Evolutionary conservation across 2,113 vertebrate genomes (phyloP).

Genomic region (Pollachius pollachius): DNA sequence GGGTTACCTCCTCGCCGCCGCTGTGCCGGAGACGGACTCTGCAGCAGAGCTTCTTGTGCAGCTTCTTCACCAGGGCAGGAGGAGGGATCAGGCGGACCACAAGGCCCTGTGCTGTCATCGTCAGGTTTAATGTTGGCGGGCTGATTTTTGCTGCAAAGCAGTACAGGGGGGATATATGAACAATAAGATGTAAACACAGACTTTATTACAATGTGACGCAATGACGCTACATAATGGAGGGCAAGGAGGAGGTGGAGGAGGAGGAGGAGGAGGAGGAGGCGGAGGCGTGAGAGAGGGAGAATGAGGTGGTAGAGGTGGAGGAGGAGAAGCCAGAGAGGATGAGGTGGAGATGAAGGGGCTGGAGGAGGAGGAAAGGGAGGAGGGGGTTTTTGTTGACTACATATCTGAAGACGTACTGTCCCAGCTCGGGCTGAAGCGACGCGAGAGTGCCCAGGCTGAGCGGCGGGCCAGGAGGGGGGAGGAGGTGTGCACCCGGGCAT

Average conservation of each 20-base stretch:
- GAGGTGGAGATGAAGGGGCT: too few species aligned
- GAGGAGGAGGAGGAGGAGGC: not conserved
- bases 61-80: conserved; percentile 47
- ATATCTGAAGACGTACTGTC: conserved; percentile 62
- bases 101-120: conserved; percentile 41
- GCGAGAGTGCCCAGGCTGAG: conserved; percentile 67
- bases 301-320: not conserved
- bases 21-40: conserved; percentile 57
- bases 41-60: conserved; percentile 51
- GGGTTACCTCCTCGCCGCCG: conserved; percentile 51
- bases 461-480: conserved; percentile 16
- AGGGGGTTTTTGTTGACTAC: not conserved
- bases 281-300: not conserved
- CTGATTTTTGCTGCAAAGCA: conserved; percentile 64
- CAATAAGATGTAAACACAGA: too few species aligned
- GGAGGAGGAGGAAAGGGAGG: not conserved
- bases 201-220: too few species aligned
- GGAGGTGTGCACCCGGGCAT: conserved; percentile 59
- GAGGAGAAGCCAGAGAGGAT: too few species aligned
- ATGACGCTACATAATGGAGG: too few species aligned
- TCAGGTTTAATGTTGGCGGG: conserved; percentile 56
- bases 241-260: too few species aligned
- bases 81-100: conserved; percentile 60
- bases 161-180: too few species aligned
- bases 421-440: conserved; percentile 72